Base-by-base conservation (phyloP, 2,888 invertebrate genomes). In the Trichopoda pennipes region DNA sequence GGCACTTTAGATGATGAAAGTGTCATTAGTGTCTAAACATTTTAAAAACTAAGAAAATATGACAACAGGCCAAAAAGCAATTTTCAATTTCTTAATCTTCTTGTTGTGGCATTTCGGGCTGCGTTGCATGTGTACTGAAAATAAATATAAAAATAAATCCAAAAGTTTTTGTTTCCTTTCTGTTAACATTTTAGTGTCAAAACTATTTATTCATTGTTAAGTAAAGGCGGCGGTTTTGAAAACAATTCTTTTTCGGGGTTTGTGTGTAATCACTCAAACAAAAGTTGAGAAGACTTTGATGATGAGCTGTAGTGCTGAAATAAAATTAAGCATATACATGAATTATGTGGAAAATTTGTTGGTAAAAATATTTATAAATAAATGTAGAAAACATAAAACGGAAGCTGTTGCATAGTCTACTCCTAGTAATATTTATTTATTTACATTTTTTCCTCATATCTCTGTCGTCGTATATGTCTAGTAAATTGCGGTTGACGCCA, bases 181-280 rank as follows among this genome's bases (percentile, higher is more conserved):
- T 63, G 56, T 78, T 82, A 79, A 82, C 66, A 75, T 81, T 74
- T 78, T 78, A 49, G 56, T 82, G 81, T 82, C 81, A 82, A 82
- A 82, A 82, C 81, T 79, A 82, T 81, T 79, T 79, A 79, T 47
- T 75, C 75, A 61, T 61, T 79, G 79, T 82, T 75, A 64, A 74
- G 64, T 38, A 53, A 58, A 28, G 44, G 78, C 75, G 70, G 78
- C 58, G 17, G 38, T 72, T 69, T 70, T 47, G 19, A 75, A 75
- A 66, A 55, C 14, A 55, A 21, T 47, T 35, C 19, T 23, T 21
- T 51, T 56, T 21, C 16, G 42, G 17, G 55, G 63, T 64, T 38
- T n/a, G 19, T 60, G 70, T 66, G 47, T 75, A 66, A 81, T 76
- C 76, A 55, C 35, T 58, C 78, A 60, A 58, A 79, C 60, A 73